These are phyloP conservation scores for Heliornis fulica DNA, from an alignment of 2,113 vertebrate genomes.

Conservation along the genomic window DNA sequence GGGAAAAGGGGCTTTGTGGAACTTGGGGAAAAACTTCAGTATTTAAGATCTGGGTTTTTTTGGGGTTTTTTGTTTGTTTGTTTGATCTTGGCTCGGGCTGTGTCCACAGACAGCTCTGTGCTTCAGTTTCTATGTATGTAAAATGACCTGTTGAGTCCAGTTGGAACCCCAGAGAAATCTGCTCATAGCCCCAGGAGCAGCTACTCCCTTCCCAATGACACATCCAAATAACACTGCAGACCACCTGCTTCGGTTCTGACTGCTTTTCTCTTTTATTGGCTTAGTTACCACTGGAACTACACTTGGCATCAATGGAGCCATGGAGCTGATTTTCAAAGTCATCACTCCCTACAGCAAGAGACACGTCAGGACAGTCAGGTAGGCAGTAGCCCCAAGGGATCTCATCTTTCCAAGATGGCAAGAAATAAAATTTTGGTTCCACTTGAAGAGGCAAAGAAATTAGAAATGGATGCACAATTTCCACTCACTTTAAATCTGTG, in stretches of 20 bases:
- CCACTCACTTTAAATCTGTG: neutral
- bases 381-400: conserved; percentile 53
- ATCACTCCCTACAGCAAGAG: conserved; percentile 82
- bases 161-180: neutral
- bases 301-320: conserved; percentile 83
- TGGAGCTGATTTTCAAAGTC: conserved; percentile 85
- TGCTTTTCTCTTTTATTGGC: conserved; percentile 27
- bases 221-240: neutral
- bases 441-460: conserved; percentile 40
- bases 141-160: neutral
- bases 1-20: neutral
- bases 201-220: neutral
- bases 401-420: conserved; percentile 7
- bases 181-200: neutral
- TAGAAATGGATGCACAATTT: conserved; percentile 18
- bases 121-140: neutral
- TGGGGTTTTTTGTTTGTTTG: too few species aligned
- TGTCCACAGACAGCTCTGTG: neutral
- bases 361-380: conserved; percentile 81
- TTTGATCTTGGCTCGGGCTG: neutral
- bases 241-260: neutral
- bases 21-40: neutral
- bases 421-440: conserved; percentile 54
- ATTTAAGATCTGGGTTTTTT: neutral
- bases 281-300: conserved; percentile 82